Conservation (phyloP, 2,113 vertebrate species). For the Petromus typicus region DNA sequence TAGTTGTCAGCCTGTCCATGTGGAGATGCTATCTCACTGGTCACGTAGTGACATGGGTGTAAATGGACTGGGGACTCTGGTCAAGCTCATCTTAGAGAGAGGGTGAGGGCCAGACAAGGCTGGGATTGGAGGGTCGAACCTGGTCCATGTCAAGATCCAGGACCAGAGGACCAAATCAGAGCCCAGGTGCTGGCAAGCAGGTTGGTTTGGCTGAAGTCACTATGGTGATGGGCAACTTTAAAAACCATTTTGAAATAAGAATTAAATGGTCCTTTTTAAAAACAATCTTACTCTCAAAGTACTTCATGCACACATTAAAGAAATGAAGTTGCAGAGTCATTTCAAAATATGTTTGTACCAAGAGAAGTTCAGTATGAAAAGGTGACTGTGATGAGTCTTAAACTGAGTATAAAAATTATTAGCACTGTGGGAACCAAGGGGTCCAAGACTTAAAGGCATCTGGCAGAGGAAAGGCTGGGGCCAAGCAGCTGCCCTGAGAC, state of each 20-base stretch:
- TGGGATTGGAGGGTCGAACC: not conserved
- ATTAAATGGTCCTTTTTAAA: not conserved
- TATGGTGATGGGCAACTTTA: not conserved
- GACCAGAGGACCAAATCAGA: not conserved
- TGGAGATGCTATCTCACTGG: not conserved
- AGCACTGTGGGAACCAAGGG: not conserved
- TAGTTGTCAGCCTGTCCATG: not conserved
- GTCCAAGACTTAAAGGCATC: fast-evolving
- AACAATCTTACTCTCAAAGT: not conserved
- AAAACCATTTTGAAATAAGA: not conserved
- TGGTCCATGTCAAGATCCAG: not conserved
- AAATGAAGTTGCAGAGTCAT: not conserved
- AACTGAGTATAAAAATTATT: not conserved
- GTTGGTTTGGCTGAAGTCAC: not conserved
- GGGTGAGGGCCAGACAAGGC: not conserved
- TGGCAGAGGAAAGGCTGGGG: not conserved
- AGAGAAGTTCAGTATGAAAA: not conserved
- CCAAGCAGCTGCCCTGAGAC: not conserved
- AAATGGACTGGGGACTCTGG: not conserved
- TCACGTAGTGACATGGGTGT: not conserved
- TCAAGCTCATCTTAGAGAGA: not conserved
- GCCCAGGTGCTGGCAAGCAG: not conserved
- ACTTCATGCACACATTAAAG: not conserved
- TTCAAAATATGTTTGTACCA: not conserved
- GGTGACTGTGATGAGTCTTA: not conserved